These are phyloP conservation scores for Nebria ingens DNA, from an alignment of 1,140 invertebrate species.

Conservation along the genomic window DNA sequence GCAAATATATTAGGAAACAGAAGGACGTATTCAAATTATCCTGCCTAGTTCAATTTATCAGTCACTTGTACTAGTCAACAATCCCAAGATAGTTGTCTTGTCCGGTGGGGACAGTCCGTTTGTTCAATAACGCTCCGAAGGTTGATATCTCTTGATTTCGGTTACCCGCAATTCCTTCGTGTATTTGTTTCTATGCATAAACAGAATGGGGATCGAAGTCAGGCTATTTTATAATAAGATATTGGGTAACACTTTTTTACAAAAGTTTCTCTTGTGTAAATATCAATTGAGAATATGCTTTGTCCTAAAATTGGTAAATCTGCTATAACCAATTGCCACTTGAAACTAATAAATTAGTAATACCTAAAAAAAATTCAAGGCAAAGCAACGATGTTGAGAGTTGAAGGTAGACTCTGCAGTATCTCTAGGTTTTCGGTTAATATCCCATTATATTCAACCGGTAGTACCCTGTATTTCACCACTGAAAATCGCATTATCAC, in stretches of 20 bases:
- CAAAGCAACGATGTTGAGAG: no score
- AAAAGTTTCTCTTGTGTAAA: no score
- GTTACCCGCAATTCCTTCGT: no score
- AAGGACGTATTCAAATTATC: background rate
- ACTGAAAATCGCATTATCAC: slow-evolving; percentile 2
- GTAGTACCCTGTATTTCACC: background rate
- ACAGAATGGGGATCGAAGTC: no score
- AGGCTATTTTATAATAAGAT: no score
- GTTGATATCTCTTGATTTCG: background rate
- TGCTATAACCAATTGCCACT: no score
- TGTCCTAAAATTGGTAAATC: no score
- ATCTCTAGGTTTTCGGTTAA: background rate
- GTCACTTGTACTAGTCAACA: background rate
- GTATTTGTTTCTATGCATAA: no score
- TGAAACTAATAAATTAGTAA: no score
- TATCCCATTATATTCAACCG: background rate
- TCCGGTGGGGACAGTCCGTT: background rate
- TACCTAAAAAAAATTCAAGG: no score
- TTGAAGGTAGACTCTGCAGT: background rate
- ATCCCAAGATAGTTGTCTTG: background rate
- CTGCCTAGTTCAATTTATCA: background rate
- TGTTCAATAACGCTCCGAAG: background rate
- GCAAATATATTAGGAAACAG: background rate
- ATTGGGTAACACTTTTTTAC: no score
- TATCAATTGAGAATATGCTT: no score